Conservation (phyloP, 2,113 vertebrate genomes). For the Cephalopterus ornatus region DNA sequence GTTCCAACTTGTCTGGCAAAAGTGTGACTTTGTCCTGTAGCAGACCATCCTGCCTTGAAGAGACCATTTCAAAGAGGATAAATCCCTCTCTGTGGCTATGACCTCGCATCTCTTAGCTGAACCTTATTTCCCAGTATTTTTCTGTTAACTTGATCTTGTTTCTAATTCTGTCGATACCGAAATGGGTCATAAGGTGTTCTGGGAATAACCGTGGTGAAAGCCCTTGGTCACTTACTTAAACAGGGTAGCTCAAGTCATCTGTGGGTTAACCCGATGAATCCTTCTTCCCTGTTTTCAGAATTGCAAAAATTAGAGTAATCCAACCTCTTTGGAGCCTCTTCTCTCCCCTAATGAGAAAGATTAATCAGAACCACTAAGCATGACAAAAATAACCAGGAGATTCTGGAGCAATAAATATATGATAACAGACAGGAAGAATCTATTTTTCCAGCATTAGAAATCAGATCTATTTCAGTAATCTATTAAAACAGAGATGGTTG, state of each 20-base stretch:
- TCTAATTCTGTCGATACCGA: background rate
- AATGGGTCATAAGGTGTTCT: background rate
- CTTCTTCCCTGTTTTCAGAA: background rate
- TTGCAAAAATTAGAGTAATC: background rate
- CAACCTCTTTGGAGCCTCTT: background rate
- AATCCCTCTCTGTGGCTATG: background rate
- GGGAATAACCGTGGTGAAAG: background rate
- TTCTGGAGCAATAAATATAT: constrained; percentile 13
- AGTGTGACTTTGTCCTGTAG: background rate
- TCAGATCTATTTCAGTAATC: constrained; percentile 43
- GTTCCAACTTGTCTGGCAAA: background rate
- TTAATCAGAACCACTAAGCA: constrained; percentile 31
- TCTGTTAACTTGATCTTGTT: background rate
- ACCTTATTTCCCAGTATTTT: background rate
- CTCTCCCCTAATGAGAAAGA: background rate
- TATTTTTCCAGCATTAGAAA: constrained; percentile 24
- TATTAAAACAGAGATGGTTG: constrained; percentile 49
- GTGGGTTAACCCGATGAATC: background rate
- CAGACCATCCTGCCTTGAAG: background rate
- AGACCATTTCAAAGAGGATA: background rate
- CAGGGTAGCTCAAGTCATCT: background rate
- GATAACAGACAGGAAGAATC: constrained; percentile 23
- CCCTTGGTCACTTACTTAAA: background rate
- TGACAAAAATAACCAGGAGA: constrained; percentile 47
- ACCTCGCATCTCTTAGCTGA: background rate